Conservation (phyloP, 2,113 vertebrate species). For the Callaeas wilsoni region DNA sequence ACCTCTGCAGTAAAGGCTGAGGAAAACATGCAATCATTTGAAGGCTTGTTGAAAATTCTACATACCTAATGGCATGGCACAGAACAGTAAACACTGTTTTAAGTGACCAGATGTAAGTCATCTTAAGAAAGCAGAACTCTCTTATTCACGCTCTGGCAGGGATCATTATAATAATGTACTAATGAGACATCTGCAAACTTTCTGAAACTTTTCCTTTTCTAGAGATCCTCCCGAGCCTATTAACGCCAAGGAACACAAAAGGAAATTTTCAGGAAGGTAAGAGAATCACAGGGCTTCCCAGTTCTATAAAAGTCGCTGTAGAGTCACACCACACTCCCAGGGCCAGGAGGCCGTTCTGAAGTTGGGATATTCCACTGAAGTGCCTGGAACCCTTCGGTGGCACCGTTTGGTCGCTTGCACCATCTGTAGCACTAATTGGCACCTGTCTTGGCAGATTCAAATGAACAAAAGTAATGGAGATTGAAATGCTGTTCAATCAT, state of each 20-base stretch:
- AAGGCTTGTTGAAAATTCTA: background rate
- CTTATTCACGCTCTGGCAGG: background rate
- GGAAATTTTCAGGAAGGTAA: background rate
- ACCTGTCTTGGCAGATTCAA: background rate
- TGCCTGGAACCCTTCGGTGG: background rate
- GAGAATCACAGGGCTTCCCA: background rate
- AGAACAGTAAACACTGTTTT: background rate
- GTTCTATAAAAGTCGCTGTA: background rate
- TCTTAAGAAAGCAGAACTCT: background rate
- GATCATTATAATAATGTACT: background rate
- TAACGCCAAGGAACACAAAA: background rate
- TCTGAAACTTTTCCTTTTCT: background rate
- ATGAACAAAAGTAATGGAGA: background rate
- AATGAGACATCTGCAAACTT: background rate
- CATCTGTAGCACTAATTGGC: background rate
- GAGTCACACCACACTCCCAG: background rate
- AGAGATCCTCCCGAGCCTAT: background rate
- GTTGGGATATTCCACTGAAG: background rate
- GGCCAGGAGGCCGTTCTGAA: background rate
- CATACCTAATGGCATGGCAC: background rate
- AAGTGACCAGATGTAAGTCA: background rate
- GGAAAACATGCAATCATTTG: rapidly evolving
- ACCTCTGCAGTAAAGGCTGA: background rate
- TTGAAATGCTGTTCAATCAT: background rate
- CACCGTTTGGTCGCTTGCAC: background rate